Conservation (phyloP, 2,797 vertebrate species). For the Catamblyrhynchus diadema region DNA sequence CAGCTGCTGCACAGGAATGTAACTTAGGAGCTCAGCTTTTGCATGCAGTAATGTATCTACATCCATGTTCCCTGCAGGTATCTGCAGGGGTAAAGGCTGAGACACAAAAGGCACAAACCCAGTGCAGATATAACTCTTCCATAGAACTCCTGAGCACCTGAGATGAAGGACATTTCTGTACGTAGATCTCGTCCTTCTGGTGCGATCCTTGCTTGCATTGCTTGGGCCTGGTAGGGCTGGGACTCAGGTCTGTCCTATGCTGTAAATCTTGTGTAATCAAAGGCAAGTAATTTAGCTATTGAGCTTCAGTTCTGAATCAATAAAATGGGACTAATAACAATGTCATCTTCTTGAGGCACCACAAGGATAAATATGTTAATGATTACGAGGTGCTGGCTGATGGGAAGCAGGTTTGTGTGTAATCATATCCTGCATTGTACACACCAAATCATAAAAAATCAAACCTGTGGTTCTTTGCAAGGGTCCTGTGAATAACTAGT, state of each 20-base stretch:
- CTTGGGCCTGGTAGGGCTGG: neutral
- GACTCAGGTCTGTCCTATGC: neutral
- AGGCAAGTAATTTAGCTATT: neutral
- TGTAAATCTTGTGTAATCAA: neutral
- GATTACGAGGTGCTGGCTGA: slow-evolving; percentile 40
- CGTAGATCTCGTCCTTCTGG: neutral
- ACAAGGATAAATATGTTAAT: slow-evolving; percentile 46
- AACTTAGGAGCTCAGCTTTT: neutral
- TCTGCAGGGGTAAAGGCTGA: neutral
- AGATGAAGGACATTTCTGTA: neutral
- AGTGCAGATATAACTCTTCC: neutral
- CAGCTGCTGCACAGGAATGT: neutral
- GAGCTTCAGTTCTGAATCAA: slow-evolving; percentile 34
- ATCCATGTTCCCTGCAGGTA: neutral
- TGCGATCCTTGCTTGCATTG: neutral
- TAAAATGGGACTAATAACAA: slow-evolving; percentile 45
- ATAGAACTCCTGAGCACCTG: neutral
- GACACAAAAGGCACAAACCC: neutral
- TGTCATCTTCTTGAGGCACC: slow-evolving; percentile 54
- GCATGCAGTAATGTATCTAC: neutral
- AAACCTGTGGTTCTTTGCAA: slow-evolving; percentile 4
- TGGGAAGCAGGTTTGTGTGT: slow-evolving; percentile 51
- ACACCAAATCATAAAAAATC: slow-evolving; percentile 36
- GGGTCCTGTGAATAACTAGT: slow-evolving; percentile 8
- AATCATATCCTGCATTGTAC: slow-evolving; percentile 54